A percentile compares a stretch with the other conserved stretches of the same genome.
phyloP scores from a whole-genome alignment of 2,888 invertebrate species.

The Drosophila barbarae region DNA sequence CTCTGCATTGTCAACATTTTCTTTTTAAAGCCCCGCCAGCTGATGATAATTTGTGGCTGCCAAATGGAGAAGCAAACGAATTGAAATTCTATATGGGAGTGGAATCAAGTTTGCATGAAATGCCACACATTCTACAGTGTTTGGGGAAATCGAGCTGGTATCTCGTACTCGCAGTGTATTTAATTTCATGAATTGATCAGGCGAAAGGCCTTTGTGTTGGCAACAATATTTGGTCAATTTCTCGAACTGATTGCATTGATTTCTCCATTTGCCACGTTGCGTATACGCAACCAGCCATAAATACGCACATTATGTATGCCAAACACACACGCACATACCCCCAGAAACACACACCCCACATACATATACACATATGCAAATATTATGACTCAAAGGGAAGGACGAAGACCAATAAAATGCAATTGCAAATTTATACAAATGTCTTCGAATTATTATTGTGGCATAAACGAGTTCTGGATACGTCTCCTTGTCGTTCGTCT shows the following conservation, averaged over 20 bases:
- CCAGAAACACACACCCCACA: slow-evolving; percentile 1
- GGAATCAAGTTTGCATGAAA: neutral
- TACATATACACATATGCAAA: slow-evolving; percentile 50
- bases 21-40: slow-evolving; percentile 38
- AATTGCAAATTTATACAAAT: slow-evolving; percentile 71
- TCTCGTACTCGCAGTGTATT: neutral
- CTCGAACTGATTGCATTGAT: slow-evolving; percentile 39
- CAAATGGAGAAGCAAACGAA: slow-evolving; percentile 10
- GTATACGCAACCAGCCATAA: slow-evolving; percentile 39
- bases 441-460: slow-evolving; percentile 59
- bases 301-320: slow-evolving; percentile 35
- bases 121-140: neutral
- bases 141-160: neutral
- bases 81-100: neutral
- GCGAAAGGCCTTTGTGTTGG: slow-evolving; percentile 22
- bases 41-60: slow-evolving; percentile 43
- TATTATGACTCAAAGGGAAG: slow-evolving; percentile 47
- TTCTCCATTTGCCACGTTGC: slow-evolving; percentile 39
- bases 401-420: slow-evolving; percentile 63
- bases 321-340: slow-evolving; percentile 11
- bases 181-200: slow-evolving; percentile 18
- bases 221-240: slow-evolving; percentile 36
- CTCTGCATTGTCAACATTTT: slow-evolving; percentile 44
- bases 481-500: slow-evolving; percentile 30
- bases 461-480: slow-evolving; percentile 33